These are phyloP conservation scores for Sinocyclocheilus rhinocerous DNA, from an alignment of 2,113 vertebrate genomes.

Conservation along the genomic window DNA sequence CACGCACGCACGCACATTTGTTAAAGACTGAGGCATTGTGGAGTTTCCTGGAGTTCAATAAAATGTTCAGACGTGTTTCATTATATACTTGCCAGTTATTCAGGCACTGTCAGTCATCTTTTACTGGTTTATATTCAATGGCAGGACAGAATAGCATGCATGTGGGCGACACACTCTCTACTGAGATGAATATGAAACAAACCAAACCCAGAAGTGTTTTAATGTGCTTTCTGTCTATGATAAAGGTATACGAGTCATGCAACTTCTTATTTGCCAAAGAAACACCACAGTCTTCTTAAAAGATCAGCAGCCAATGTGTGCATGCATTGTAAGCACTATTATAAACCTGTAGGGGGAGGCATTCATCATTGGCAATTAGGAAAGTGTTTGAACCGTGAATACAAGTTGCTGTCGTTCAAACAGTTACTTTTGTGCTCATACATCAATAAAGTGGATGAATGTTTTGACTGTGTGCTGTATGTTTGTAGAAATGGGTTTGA, in stretches of 20 bases:
- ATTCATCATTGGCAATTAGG: conserved; percentile 11
- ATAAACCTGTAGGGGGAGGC: not conserved
- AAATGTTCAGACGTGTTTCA: conserved; percentile 44
- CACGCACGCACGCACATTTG: conserved; percentile 41
- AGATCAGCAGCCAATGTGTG: conserved; percentile 25
- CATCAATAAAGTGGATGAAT: conserved; percentile 38
- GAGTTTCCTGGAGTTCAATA: conserved; percentile 47
- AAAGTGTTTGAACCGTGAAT: not conserved
- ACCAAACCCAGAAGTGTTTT: conserved; percentile 8
- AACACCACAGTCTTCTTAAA: conserved; percentile 6
- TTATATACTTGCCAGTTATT: conserved; percentile 9
- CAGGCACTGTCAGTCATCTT: conserved; percentile 19
- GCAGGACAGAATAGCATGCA: not conserved
- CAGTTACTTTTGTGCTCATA: conserved; percentile 23
- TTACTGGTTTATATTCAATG: not conserved
- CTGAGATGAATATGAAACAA: conserved; percentile 13
- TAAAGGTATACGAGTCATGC: conserved; percentile 7
- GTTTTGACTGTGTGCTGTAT: conserved; percentile 57
- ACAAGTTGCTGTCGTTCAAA: conserved; percentile 3
- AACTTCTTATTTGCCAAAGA: conserved; percentile 32
- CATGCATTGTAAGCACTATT: conserved; percentile 24
- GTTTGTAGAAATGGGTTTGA: conserved; percentile 54
- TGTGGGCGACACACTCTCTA: not conserved
- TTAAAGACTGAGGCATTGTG: conserved; percentile 37
- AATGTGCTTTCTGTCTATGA: not conserved